A percentile compares a stretch with the other conserved stretches of the same genome.
phyloP scores from a whole-genome alignment of 2,113 vertebrate species.

The Centropristis striata region DNA sequence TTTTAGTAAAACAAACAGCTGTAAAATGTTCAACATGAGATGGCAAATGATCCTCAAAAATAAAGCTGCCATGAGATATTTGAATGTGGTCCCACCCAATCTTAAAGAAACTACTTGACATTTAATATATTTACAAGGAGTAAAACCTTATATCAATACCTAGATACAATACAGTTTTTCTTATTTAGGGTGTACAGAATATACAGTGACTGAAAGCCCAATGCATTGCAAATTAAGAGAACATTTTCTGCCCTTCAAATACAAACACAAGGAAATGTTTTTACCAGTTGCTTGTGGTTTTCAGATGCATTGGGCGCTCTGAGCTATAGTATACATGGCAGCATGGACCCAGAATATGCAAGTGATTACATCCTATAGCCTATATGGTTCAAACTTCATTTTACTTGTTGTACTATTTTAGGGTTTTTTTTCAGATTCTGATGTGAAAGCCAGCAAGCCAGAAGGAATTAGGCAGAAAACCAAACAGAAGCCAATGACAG shows the following conservation, averaged over 20 bases:
- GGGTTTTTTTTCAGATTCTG: background rate
- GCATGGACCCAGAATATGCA: background rate
- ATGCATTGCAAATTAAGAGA: background rate
- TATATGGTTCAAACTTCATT: background rate
- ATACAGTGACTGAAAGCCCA: background rate
- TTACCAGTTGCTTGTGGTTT: background rate
- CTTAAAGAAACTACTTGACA: constrained; percentile 10
- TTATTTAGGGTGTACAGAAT: background rate
- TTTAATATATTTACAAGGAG: constrained; percentile 25
- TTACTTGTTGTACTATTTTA: background rate
- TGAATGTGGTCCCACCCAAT: constrained; percentile 46
- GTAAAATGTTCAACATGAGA: constrained; percentile 39
- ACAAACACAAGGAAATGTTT: background rate
- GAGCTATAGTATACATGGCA: background rate
- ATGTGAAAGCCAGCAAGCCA: background rate
- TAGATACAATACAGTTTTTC: constrained; percentile 14
- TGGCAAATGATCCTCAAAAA: constrained; percentile 37
- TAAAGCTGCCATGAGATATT: constrained; percentile 30
- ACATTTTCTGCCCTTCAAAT: background rate
- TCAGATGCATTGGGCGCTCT: background rate
- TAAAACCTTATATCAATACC: constrained; percentile 2
- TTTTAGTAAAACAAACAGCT: constrained; percentile 19
- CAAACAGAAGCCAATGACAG: too few species aligned
- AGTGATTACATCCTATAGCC: background rate
- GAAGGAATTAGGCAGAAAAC: constrained; percentile 8